These are phyloP conservation scores for Plagodis pulveraria DNA, from an alignment of 2,888 invertebrate genomes.

Conservation along the genomic window DNA sequence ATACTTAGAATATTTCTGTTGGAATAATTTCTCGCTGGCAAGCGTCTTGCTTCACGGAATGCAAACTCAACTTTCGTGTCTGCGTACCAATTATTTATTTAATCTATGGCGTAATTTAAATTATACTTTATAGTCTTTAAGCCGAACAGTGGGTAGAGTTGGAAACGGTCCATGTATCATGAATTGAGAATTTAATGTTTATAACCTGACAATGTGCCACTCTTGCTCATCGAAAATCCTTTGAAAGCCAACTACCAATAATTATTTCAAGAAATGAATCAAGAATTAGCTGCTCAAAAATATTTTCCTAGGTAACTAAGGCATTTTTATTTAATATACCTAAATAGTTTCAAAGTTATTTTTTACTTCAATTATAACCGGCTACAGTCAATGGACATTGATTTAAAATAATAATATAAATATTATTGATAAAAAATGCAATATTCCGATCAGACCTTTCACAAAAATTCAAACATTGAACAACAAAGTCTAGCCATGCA, in stretches of 20 bases:
- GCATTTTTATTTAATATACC: too few species aligned
- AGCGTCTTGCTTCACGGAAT: constrained; percentile 36
- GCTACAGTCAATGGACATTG: too few species aligned
- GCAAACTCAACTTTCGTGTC: constrained; percentile 29
- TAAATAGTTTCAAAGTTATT: too few species aligned
- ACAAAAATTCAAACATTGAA: too few species aligned
- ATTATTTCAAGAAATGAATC: too few species aligned
- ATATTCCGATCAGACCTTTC: too few species aligned
- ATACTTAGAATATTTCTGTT: constrained; percentile 73
- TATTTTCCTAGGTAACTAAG: too few species aligned
- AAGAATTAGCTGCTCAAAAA: too few species aligned
- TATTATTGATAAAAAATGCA: too few species aligned
- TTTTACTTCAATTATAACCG: too few species aligned
- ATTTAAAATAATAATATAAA: too few species aligned
- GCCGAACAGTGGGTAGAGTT: not conserved
- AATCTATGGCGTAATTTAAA: constrained; percentile 15
- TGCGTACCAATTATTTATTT: constrained; percentile 21
- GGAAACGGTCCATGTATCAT: constrained; percentile 3
- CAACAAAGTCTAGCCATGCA: too few species aligned
- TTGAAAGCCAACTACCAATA: not conserved
- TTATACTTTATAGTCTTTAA: constrained; percentile 3
- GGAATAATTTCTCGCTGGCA: constrained; percentile 40
- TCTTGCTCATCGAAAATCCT: not conserved
- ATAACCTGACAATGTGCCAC: not conserved
- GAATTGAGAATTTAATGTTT: not conserved